Evolutionary conservation across 2,888 invertebrate species (phyloP).

Genomic region (Clivina fossor): DNA sequence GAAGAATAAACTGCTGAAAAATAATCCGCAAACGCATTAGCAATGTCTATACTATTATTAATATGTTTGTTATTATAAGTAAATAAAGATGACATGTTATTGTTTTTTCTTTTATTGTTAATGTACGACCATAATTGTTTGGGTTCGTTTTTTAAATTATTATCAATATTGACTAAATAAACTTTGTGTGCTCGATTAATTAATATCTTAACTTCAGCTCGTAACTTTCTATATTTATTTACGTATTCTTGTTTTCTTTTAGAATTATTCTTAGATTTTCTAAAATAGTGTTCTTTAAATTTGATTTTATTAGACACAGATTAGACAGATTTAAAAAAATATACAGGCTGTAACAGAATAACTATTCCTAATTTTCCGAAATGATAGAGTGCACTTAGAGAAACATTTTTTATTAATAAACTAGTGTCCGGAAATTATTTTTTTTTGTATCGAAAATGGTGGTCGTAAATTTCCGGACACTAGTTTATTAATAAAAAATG

Average conservation of each 20-base stretch:
- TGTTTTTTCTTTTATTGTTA: slow-evolving; percentile 5
- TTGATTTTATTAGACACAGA: too few relatives aligned
- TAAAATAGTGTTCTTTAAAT: not conserved
- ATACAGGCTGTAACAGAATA: too few relatives aligned
- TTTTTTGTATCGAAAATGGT: too few relatives aligned
- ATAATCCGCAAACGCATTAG: not conserved
- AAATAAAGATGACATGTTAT: not conserved
- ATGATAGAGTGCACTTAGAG: too few relatives aligned
- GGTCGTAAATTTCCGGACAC: too few relatives aligned
- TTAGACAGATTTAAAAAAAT: too few relatives aligned
- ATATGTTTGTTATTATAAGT: not conserved
- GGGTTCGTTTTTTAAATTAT: not conserved
- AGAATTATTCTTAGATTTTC: not conserved
- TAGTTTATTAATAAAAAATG: too few relatives aligned
- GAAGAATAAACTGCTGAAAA: too few relatives aligned
- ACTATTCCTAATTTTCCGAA: too few relatives aligned
- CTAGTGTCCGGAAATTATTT: too few relatives aligned
- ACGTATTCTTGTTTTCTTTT: not conserved
- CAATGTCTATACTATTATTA: not conserved
- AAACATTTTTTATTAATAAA: too few relatives aligned
- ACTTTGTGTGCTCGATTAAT: not conserved
- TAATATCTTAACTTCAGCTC: not conserved
- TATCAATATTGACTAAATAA: not conserved
- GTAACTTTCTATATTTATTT: not conserved
- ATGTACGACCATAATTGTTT: not conserved